These are phyloP conservation scores for Antennarius maculatus DNA, from an alignment of 2,797 vertebrate genomes.

Conservation along the genomic window DNA sequence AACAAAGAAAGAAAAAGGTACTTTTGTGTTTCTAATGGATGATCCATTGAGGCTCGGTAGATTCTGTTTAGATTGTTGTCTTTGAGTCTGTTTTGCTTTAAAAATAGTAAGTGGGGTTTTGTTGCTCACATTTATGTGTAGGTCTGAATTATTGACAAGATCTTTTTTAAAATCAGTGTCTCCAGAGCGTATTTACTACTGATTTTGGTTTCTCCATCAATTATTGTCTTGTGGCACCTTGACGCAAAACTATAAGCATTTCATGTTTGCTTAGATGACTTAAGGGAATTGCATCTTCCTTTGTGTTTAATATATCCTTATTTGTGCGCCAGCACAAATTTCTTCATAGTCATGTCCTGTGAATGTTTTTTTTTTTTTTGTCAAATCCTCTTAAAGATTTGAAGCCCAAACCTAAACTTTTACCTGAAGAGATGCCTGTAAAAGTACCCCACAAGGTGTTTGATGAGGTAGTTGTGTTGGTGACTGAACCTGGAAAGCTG, in stretches of 20 bases:
- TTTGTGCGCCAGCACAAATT: constrained; percentile 54
- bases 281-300: not conserved
- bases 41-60: constrained; percentile 1
- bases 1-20: constrained; percentile 84
- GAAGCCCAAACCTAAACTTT: constrained; percentile 57
- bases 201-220: not conserved
- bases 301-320: constrained; percentile 1
- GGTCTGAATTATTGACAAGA: too few relatives aligned
- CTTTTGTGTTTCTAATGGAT: constrained; percentile 27
- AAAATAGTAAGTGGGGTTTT: not conserved
- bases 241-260: not conserved
- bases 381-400: constrained; percentile 74
- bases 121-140: not conserved
- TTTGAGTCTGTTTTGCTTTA: constrained; percentile 13
- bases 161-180: not conserved
- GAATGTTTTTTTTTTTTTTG: constrained; percentile 69
- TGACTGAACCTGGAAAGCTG: constrained; percentile 28
- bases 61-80: constrained; percentile 4
- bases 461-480: constrained; percentile 31
- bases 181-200: not conserved
- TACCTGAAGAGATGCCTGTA: constrained; percentile 44
- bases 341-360: constrained; percentile 57
- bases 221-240: not conserved
- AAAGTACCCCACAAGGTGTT: constrained; percentile 34
- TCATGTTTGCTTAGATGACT: not conserved